These are phyloP conservation scores for Halocaridina rubra DNA, from an alignment of 2,888 invertebrate species.

Conservation along the genomic window DNA sequence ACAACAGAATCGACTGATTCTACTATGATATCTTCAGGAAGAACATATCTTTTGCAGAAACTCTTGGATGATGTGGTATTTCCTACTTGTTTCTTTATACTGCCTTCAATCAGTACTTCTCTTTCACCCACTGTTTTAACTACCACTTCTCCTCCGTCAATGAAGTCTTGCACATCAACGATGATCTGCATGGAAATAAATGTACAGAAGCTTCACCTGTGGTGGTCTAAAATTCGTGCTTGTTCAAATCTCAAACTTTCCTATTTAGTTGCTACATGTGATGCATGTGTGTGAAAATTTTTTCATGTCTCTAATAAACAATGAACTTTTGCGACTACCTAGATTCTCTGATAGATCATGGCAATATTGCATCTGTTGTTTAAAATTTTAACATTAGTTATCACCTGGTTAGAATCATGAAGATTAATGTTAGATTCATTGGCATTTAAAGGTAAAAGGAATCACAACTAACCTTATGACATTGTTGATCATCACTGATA, in stretches of 20 bases:
- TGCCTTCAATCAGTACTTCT: constrained; percentile 31
- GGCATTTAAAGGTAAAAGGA: no score
- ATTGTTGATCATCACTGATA: not conserved
- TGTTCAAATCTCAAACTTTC: no score
- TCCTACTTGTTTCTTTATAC: constrained; percentile 16
- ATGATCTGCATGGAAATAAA: constrained; percentile 20
- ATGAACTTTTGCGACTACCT: no score
- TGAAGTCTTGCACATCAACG: constrained; percentile 41
- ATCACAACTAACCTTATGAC: not conserved
- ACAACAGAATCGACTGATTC: constrained; percentile 31
- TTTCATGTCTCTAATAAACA: no score
- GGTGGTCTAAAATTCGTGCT: no score
- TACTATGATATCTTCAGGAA: constrained; percentile 14
- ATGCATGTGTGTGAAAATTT: no score
- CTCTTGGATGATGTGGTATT: not conserved
- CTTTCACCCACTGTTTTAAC: constrained; percentile 12
- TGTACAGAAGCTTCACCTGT: no score
- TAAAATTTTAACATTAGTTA: no score
- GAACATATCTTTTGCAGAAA: constrained; percentile 18
- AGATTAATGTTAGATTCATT: no score
- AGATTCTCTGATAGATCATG: not conserved
- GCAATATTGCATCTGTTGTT: no score
- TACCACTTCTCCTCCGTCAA: constrained; percentile 29
- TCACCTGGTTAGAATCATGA: no score
- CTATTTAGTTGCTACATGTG: no score